Percentiles rank a stretch among this genome's conserved stretches.
These are phyloP conservation scores for Pomacea canaliculata DNA, from an alignment of 2,888 invertebrate genomes.

Conservation along the genomic window DNA sequence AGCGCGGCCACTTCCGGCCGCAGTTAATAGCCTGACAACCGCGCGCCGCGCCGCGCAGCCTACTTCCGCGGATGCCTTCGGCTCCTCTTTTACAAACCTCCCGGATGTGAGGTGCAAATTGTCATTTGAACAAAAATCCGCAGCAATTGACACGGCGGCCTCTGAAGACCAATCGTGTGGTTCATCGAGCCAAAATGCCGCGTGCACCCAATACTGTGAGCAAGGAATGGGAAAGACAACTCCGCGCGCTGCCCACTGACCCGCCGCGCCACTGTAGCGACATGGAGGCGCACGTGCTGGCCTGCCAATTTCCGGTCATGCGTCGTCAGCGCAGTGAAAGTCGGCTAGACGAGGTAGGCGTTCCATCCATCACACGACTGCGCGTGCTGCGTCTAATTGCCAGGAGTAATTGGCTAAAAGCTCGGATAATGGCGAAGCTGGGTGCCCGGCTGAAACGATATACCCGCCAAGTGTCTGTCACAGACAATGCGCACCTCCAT, in stretches of 20 bases:
- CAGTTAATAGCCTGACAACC: too few relatives aligned
- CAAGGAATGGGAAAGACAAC: too few relatives aligned
- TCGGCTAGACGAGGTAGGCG: constrained; percentile 5
- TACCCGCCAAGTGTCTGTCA: neutral
- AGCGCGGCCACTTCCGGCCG: too few relatives aligned
- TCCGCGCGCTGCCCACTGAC: constrained; percentile 1
- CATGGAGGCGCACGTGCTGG: constrained; percentile 8
- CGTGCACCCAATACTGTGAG: neutral
- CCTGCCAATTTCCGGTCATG: constrained; percentile 12
- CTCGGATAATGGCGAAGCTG: constrained; percentile 3
- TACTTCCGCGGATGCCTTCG: too few relatives aligned
- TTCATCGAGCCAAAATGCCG: neutral
- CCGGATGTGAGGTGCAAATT: neutral
- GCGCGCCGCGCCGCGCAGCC: too few relatives aligned
- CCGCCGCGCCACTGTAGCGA: neutral
- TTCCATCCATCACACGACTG: neutral
- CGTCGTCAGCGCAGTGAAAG: constrained; percentile 4
- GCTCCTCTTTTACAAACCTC: neutral
- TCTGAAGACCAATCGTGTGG: neutral
- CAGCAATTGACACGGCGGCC: neutral
- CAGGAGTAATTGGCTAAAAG: constrained; percentile 11
- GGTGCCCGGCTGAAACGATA: neutral
- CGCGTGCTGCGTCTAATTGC: constrained; percentile 3
- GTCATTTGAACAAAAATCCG: constrained; percentile 3
- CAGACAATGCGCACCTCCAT: neutral